Conservation (phyloP, 2,888 invertebrate species). For the Scaptomyza polygonia region DNA sequence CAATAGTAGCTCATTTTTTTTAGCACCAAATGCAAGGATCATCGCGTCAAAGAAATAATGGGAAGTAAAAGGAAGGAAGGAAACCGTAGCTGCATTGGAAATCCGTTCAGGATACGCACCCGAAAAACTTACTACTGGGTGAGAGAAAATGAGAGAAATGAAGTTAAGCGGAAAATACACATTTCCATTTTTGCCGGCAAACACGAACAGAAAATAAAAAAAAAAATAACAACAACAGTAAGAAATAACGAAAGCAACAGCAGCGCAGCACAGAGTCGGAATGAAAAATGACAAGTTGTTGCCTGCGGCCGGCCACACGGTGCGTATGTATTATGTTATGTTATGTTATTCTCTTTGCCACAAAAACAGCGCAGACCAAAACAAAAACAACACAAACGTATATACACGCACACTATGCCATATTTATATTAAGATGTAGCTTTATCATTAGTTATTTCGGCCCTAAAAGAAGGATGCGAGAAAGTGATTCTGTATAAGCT, state of each 20-base stretch:
- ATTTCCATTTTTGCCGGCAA: constrained; percentile 49
- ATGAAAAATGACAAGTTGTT: constrained; percentile 43
- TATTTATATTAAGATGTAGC: constrained; percentile 2
- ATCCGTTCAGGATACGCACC: constrained; percentile 20
- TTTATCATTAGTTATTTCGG: constrained; percentile 12
- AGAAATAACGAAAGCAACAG: constrained; percentile 3
- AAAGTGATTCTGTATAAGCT: background rate
- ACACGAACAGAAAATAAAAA: constrained; percentile 2
- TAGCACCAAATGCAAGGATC: too few relatives aligned
- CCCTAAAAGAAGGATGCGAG: background rate
- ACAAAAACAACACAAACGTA: constrained; percentile 1
- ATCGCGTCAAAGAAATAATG: background rate
- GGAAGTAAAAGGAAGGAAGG: background rate
- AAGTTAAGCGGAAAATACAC: constrained; percentile 47
- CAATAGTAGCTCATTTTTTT: constrained; percentile 13
- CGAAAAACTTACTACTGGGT: background rate
- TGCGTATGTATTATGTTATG: constrained; percentile 39
- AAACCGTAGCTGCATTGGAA: constrained; percentile 23
- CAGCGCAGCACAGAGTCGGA: constrained; percentile 7
- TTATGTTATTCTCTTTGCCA: constrained; percentile 13
- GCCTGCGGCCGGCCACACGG: constrained; percentile 33
- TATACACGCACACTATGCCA: background rate
- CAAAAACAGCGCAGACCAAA: constrained; percentile 13
- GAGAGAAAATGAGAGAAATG: background rate
- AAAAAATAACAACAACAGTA: constrained; percentile 9